Evolutionary conservation across 2,888 invertebrate species (phyloP), one percentile per base, ranked within the genome.

Genomic region (Yponomeuta evonymella): DNA sequence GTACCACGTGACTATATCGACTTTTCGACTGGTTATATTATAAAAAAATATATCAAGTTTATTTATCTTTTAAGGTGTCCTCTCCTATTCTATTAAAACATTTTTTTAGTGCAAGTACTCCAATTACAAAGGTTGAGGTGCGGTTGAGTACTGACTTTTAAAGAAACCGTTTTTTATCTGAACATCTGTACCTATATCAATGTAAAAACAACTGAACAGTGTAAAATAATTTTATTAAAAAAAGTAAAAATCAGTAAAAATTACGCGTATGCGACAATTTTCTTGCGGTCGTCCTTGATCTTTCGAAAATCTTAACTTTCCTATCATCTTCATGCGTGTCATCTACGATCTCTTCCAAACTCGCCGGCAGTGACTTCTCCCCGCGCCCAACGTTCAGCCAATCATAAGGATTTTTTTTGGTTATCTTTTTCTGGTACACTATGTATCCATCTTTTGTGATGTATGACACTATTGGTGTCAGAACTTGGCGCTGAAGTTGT

Each of bases 381-480:
- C 15, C 51, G 15, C 75, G 79, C 2, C 79, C 77, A 48, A 84
- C 73, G 33, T 85, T 81, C 69, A 90, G 74, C 89, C 89, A 91
- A 69, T 90, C 88, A 67, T 79, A 84, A 1, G 88, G 88, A 62
- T 80, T 85, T 2, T 89, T 84, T 36, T 84, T 87, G 73, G 84
- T 86, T 48, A 90, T 85, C 73, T 86, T 90, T 75, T 89, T 90
- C 76, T 89, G 87, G 72, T 87, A 91, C 1, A 90, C 82, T 3
- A 90, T 88, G 64, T 84, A 85, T 0, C 90, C 90, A 71, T 87
- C 86, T 68, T 86, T 86, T 0, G 89, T 90, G 0, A 91, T 82
- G 67, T 90, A 90, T 0, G 90, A 90, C 0, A 90, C 84, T 0
- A 91, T 87, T 1, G 90, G 90, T 8, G 88, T 90, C 2, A 91